Percentiles rank a stretch among this genome's conserved stretches.
Evolutionary conservation across 2,888 invertebrate species (phyloP).

Genomic region (Drymonia ruficornis): DNA sequence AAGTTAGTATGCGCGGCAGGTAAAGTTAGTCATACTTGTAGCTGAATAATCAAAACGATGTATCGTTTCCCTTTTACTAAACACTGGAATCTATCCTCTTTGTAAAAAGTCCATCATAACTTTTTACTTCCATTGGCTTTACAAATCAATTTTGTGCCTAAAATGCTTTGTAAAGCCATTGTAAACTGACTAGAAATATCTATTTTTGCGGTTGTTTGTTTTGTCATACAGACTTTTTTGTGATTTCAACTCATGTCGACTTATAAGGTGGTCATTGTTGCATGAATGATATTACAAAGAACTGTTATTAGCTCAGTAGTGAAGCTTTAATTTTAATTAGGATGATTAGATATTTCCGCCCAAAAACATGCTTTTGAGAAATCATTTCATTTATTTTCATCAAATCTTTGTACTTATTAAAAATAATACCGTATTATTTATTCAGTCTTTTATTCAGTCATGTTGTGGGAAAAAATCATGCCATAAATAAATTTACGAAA

Average conservation of each 20-base stretch:
- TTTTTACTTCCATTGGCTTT: too few relatives aligned
- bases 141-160: too few relatives aligned
- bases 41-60: too few relatives aligned
- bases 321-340: conserved; percentile 61
- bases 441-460: too few relatives aligned
- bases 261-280: conserved; percentile 48
- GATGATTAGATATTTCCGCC: conserved; percentile 68
- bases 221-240: too few relatives aligned
- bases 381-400: conserved; percentile 35
- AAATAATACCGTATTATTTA: not conserved
- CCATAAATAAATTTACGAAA: conserved; percentile 15
- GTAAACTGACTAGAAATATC: too few relatives aligned
- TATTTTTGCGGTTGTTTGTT: too few relatives aligned
- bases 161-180: too few relatives aligned
- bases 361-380: conserved; percentile 45
- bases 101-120: too few relatives aligned
- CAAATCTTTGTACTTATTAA: not conserved
- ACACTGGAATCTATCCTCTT: too few relatives aligned
- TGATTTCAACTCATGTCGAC: not conserved
- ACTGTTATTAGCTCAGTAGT: conserved; percentile 55
- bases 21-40: not conserved
- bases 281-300: conserved; percentile 63
- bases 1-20: not conserved
- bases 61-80: too few relatives aligned
- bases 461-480: conserved; percentile 15